A percentile compares a stretch with the other conserved stretches of the same genome.
Evolutionary conservation across 2,797 vertebrate genomes (phyloP).

Genomic region (Columba guinea): DNA sequence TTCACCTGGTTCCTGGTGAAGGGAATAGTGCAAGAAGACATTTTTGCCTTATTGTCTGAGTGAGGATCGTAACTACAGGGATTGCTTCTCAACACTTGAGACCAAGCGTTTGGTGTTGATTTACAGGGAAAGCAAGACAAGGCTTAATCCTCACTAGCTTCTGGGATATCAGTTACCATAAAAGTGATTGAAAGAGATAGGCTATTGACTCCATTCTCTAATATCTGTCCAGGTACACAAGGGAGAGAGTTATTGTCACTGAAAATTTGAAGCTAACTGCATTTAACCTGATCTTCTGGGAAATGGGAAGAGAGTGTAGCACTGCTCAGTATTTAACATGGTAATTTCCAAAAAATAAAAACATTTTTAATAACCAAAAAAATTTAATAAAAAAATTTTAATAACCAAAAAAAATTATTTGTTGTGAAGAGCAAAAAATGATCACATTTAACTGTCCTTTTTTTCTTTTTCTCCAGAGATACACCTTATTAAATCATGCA

Average conservation of each 20-base stretch:
- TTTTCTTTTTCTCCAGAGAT: background rate
- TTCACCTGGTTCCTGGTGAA: background rate
- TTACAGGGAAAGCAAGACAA: background rate
- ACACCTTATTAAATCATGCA: background rate
- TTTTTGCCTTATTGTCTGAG: background rate
- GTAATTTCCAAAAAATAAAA: background rate
- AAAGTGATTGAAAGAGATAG: background rate
- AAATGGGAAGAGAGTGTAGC: background rate
- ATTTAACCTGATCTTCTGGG: background rate
- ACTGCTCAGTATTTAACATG: background rate
- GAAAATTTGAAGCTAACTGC: background rate
- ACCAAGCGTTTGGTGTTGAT: background rate
- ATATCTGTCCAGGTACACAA: background rate
- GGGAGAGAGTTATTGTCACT: background rate
- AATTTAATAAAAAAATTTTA: too few relatives aligned
- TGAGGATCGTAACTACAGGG: background rate
- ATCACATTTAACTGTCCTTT: rapidly evolving
- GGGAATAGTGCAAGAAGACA: background rate
- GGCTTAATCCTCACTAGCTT: background rate
- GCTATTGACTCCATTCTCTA: background rate
- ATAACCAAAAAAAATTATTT: background rate
- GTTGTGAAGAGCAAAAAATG: background rate
- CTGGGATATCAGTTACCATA: background rate
- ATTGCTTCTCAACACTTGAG: background rate
- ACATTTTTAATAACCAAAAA: background rate